These are phyloP conservation scores for Corythaeola cristata DNA, from an alignment of 2,113 vertebrate species.

Conservation along the genomic window DNA sequence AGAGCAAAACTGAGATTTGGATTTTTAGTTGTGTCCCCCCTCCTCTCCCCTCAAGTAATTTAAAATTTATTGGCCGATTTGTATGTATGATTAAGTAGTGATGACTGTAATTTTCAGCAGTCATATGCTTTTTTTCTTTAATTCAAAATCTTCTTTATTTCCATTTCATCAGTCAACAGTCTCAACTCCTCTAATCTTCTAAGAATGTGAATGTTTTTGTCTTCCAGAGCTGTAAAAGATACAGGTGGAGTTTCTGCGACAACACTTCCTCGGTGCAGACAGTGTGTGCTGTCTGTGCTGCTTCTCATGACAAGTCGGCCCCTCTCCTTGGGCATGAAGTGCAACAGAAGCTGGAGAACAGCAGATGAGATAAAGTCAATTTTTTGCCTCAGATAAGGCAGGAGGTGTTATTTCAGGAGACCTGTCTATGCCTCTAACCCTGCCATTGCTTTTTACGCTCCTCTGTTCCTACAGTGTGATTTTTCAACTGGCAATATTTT, in stretches of 20 bases:
- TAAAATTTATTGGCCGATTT: not conserved
- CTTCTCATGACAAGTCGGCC: not conserved
- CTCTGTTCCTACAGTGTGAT: not conserved
- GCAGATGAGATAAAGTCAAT: not conserved
- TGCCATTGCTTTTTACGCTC: not conserved
- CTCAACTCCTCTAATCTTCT: not conserved
- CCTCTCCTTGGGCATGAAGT: not conserved
- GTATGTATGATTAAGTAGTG: not conserved
- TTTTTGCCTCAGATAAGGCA: not conserved
- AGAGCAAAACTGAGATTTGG: not conserved
- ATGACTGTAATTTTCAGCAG: not conserved
- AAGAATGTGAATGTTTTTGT: not conserved
- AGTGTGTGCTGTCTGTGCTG: not conserved
- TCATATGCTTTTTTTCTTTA: not conserved
- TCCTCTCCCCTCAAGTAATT: not conserved
- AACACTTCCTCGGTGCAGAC: not conserved
- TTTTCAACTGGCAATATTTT: not conserved
- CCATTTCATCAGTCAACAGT: not conserved
- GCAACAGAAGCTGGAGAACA: not conserved
- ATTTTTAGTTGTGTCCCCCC: not conserved
- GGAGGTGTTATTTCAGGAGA: not conserved
- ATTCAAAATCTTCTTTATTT: not conserved
- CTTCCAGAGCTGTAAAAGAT: not conserved
- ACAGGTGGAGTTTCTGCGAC: constrained; percentile 19
- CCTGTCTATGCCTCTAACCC: not conserved